Evolutionary conservation across 2,797 vertebrate genomes (phyloP).

Genomic region (Phataginus tricuspis): DNA sequence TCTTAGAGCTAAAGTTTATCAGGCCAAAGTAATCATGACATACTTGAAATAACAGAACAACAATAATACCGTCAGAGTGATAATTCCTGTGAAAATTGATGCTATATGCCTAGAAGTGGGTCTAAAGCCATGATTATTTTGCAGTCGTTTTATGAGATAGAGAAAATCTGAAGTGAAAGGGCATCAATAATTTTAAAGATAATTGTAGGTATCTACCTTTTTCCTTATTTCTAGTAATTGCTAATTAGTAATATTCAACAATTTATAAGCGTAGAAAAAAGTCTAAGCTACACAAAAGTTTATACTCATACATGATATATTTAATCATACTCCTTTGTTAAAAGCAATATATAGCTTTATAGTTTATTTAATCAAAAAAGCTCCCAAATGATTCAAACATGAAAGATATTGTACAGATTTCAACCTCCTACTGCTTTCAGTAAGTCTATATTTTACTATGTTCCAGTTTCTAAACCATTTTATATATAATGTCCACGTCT

Average conservation of each 20-base stretch:
- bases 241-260: neutral
- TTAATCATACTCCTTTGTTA: neutral
- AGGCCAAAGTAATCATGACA: neutral
- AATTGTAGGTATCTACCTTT: neutral
- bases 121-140: neutral
- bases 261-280: neutral
- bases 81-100: neutral
- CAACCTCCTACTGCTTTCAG: neutral
- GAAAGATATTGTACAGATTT: neutral
- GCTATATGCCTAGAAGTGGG: neutral
- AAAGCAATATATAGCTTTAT: neutral
- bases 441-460: neutral
- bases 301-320: neutral
- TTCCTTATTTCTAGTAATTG: neutral
- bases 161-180: neutral
- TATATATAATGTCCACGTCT: constrained; percentile 2
- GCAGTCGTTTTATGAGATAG: neutral
- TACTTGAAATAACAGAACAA: neutral
- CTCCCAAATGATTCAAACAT: neutral
- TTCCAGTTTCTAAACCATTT: constrained; percentile 46
- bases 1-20: neutral
- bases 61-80: neutral
- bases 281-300: neutral
- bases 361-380: neutral
- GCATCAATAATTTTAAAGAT: neutral